Base-by-base conservation (phyloP, 2,888 invertebrate genomes). In the Protophormia terraenovae region DNA sequence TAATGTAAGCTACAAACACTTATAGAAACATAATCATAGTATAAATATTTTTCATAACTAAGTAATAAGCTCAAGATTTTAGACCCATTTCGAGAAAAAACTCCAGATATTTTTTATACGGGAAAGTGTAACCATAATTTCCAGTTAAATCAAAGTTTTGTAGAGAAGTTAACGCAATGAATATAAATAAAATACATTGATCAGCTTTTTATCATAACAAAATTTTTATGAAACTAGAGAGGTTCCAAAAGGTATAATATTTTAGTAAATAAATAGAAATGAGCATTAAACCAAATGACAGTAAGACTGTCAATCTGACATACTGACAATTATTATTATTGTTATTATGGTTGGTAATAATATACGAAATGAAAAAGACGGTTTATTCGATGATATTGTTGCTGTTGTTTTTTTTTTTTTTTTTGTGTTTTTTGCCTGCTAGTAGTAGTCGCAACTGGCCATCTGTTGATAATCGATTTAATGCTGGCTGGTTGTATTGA, bases 391-490 rank as follows among this genome's bases (percentile, higher is more conserved):
- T 69, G 69, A 60, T 60, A 27, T 38, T 78, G n/a, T 38, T 71
- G 47, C 8, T 60, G 27, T 35, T 38, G 27, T 66, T 41, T 35
- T 16, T 55, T 45, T 29, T 8, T 2, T 24, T 22, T 3, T 50
- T 66, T 76, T 24, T 16, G 58, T 35, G 2, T 60, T 55, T 55
- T 62, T 53, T 67, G 32, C 22, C 60, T n/a, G 62, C 53, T 58
- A 35, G 32, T 27, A 38, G 50, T 55, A 55, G 66, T 77, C 66
- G 66, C 55, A 66, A 80, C 80, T 67, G 83, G 73, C 83, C 83
- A 83, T 83, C 83, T 83, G 83, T 83, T 83, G 78, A 75, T 83
- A 83, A 83, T 83, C 83, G 83, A 83, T 83, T 83, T 78, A 73
- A 79, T 79, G 83, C 83, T 83, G 73, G 62, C 83, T 79, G 50